Conservation (phyloP, 2,797 vertebrate species). For the Decapterus maruadsi region DNA sequence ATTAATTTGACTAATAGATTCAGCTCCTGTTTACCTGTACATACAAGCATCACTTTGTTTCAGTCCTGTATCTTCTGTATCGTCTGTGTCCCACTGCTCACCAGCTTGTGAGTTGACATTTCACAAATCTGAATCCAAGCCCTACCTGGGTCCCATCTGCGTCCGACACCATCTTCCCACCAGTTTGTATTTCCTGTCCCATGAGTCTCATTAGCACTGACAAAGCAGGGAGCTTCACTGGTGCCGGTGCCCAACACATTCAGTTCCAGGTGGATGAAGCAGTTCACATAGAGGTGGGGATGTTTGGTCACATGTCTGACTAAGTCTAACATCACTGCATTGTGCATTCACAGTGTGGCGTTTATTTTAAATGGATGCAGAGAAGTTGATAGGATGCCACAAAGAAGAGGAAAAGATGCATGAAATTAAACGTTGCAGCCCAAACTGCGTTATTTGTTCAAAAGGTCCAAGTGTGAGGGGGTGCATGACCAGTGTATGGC, state of each 20-base stretch:
- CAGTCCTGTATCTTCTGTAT: not conserved
- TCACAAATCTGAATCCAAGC: slow-evolving; percentile 19
- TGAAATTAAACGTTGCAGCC: not conserved
- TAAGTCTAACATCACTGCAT: not conserved
- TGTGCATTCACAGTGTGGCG: not conserved
- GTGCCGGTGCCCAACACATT: slow-evolving; percentile 27
- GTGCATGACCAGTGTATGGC: no score
- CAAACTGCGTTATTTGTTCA: not conserved
- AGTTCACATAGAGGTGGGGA: not conserved
- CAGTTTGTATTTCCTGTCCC: slow-evolving; percentile 49
- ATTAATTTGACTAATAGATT: not conserved
- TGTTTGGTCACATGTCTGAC: not conserved
- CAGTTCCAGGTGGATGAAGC: slow-evolving; percentile 29
- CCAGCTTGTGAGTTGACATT: not conserved
- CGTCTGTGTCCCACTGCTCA: not conserved
- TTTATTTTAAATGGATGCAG: not conserved
- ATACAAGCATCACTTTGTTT: not conserved
- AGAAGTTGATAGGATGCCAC: not conserved
- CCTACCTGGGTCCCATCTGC: slow-evolving; percentile 15
- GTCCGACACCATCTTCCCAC: not conserved
- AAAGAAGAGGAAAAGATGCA: not conserved
- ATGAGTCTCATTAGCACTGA: slow-evolving; percentile 68
- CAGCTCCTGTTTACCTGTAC: not conserved
- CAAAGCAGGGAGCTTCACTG: slow-evolving; percentile 25
- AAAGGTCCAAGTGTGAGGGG: not conserved